phyloP scores from a whole-genome alignment of 2,113 vertebrate species.

The Ifrita kowaldi region DNA sequence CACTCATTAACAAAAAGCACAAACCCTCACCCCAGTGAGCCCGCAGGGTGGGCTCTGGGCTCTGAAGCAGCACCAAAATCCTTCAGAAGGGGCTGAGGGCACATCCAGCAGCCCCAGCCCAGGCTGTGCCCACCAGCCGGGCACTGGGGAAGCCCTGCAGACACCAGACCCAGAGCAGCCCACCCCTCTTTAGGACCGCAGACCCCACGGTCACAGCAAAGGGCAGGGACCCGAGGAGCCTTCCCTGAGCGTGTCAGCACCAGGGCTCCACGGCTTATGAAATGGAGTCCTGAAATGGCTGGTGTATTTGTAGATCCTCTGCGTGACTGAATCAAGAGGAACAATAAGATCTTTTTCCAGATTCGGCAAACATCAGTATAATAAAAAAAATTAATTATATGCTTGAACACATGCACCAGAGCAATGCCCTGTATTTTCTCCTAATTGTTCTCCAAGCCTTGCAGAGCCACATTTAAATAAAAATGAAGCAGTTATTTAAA shows the following conservation, averaged over 20 bases:
- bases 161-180: neutral
- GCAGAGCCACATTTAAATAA: constrained; percentile 73
- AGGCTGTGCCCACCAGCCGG: neutral
- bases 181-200: neutral
- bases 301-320: neutral
- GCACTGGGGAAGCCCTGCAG: neutral
- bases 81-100: neutral
- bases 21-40: neutral
- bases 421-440: constrained; percentile 71
- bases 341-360: constrained; percentile 64
- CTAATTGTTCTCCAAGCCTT: constrained; percentile 74
- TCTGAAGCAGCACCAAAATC: neutral
- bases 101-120: neutral
- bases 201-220: accelerated
- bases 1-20: neutral
- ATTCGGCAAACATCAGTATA: constrained; percentile 61
- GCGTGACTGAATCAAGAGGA: constrained; percentile 63
- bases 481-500: constrained; percentile 78
- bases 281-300: constrained; percentile 12
- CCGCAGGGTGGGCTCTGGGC: accelerated
- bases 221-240: neutral
- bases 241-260: neutral
- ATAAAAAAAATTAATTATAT: constrained; percentile 73
- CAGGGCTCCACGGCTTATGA: neutral
- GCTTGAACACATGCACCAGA: constrained; percentile 68